A percentile compares a stretch with the other conserved stretches of the same genome.
These are phyloP conservation scores for Ochotona curzoniae DNA, from an alignment of 2,113 vertebrate genomes.

Conservation along the genomic window DNA sequence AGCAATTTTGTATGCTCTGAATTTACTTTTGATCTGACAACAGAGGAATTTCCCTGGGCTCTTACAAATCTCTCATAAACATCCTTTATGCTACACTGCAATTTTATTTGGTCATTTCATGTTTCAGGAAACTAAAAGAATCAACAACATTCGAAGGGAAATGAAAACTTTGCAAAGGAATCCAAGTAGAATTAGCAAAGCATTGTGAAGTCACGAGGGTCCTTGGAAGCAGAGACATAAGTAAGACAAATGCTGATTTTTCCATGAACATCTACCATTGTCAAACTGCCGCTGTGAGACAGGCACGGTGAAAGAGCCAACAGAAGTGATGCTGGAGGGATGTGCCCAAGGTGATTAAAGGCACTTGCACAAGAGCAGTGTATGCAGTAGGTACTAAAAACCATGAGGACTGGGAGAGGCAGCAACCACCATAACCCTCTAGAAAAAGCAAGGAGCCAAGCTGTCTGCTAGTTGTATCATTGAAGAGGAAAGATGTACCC, in stretches of 20 bases:
- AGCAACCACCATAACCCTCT: background rate
- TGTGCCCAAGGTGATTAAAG: background rate
- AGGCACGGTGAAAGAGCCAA: background rate
- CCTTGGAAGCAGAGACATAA: background rate
- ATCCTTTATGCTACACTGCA: background rate
- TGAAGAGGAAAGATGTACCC: background rate
- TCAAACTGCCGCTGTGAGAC: background rate
- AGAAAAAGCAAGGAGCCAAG: background rate
- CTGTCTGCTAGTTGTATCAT: background rate
- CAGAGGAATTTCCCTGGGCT: background rate
- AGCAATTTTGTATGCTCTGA: background rate
- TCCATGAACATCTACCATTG: background rate
- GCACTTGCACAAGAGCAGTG: background rate
- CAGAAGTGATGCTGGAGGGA: background rate
- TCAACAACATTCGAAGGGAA: slow-evolving; percentile 18
- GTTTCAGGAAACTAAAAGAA: slow-evolving; percentile 19
- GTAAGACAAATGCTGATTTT: background rate
- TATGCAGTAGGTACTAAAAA: background rate
- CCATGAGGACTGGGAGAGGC: background rate
- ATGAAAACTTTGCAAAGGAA: background rate
- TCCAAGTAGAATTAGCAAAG: background rate
- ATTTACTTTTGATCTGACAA: slow-evolving; percentile 13
- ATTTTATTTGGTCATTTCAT: background rate
- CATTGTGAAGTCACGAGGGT: background rate
- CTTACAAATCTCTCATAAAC: slow-evolving; percentile 29